Evolutionary conservation across 2,113 vertebrate species (phyloP).

Genomic region (Acrocephalus kingi): DNA sequence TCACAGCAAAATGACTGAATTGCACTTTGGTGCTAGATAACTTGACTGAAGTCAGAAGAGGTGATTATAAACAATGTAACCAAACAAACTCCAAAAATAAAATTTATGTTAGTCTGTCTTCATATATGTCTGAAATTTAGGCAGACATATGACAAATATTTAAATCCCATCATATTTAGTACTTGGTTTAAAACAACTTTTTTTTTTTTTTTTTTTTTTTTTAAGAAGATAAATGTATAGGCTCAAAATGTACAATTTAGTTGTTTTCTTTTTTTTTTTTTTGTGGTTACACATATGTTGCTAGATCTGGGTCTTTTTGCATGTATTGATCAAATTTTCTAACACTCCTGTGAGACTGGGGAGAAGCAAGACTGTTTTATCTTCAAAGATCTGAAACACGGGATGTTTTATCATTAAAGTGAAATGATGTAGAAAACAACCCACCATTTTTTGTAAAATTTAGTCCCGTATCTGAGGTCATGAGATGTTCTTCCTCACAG

Average conservation of each 20-base stretch:
- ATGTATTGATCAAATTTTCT: neutral
- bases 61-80: neutral
- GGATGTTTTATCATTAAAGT: neutral
- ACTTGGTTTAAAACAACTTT: neutral
- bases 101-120: neutral
- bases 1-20: neutral
- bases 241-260: neutral
- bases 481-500: neutral
- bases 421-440: neutral
- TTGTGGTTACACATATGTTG: neutral
- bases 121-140: neutral
- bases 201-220: neutral
- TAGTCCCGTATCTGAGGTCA: neutral
- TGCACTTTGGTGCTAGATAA: neutral
- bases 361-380: neutral
- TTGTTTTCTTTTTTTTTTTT: neutral
- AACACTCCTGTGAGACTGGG: neutral
- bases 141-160: neutral
- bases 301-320: neutral
- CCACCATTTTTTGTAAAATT: neutral
- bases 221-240: neutral
- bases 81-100: neutral
- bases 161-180: neutral
- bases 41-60: neutral
- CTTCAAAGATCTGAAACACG: neutral